Conservation (phyloP, 2,797 vertebrate genomes). For the Danio jaintianensis region DNA sequence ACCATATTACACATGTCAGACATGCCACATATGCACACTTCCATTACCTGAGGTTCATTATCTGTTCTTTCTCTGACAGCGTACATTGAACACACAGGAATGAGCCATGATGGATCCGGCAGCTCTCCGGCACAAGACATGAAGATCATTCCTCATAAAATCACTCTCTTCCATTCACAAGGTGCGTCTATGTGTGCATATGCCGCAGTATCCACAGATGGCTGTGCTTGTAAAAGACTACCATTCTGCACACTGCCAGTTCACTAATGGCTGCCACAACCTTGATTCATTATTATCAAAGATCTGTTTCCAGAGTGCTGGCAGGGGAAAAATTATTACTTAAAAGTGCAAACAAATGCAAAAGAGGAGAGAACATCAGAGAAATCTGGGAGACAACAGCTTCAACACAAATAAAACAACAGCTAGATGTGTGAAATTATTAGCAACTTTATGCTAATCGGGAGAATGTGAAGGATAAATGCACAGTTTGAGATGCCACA, state of each 20-base stretch:
- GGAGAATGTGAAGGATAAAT: conserved; percentile 29
- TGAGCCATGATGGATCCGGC: neutral
- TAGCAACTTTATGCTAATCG: conserved; percentile 33
- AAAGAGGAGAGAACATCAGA: conserved; percentile 70
- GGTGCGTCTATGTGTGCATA: conserved; percentile 17
- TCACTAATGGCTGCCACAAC: conserved; percentile 81
- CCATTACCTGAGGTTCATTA: neutral
- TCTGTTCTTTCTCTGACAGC: conserved; percentile 2
- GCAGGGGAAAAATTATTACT: conserved; percentile 76
- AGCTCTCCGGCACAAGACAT: conserved; percentile 9
- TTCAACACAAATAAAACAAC: conserved; percentile 36
- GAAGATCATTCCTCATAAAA: conserved; percentile 21
- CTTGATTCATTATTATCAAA: conserved; percentile 80
- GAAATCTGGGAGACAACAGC: conserved; percentile 72
- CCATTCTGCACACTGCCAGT: conserved; percentile 73
- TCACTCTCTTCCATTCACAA: conserved; percentile 1
- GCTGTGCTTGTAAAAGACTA: conserved; percentile 42
- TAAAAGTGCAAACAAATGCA: conserved; percentile 66
- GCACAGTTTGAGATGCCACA: conserved; percentile 27
- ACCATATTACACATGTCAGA: conserved; percentile 15
- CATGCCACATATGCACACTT: neutral
- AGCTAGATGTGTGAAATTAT: conserved; percentile 20
- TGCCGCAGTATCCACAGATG: conserved; percentile 33
- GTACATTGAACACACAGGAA: neutral
- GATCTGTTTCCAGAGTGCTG: conserved; percentile 75